Conservation (phyloP, 2,888 invertebrate genomes). For the Sarcophaga caerulescens region DNA sequence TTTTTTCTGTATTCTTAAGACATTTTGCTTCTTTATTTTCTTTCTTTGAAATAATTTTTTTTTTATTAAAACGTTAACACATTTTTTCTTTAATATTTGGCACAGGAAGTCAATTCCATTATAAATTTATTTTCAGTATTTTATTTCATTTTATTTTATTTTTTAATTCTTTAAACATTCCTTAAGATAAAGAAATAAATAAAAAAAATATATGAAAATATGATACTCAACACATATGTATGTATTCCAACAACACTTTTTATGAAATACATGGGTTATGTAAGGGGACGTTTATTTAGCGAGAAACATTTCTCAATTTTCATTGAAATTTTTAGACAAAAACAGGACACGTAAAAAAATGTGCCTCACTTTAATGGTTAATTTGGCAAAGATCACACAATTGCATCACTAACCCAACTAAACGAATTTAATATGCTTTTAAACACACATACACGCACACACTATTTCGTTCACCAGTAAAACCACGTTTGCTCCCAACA, state of each 20-base stretch:
- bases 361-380: neutral
- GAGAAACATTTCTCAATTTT: neutral
- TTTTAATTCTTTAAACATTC: too few species aligned
- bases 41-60: neutral
- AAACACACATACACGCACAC: neutral
- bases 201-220: neutral
- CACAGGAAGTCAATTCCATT: neutral
- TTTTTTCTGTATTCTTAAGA: neutral
- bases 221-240: neutral
- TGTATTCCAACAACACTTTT: constrained; percentile 27
- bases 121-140: neutral
- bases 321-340: constrained; percentile 17
- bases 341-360: constrained; percentile 23
- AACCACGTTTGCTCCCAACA: neutral
- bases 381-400: constrained; percentile 37
- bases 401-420: constrained; percentile 10
- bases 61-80: neutral
- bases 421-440: neutral
- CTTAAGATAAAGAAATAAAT: too few species aligned
- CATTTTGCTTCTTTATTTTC: constrained; percentile 23
- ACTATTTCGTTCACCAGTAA: neutral
- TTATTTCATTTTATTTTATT: neutral
- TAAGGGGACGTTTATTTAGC: neutral
- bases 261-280: too few species aligned
- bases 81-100: constrained; percentile 10